Evolutionary conservation across 2,888 invertebrate species (phyloP).

Genomic region (Macrosoma leucophasiata): DNA sequence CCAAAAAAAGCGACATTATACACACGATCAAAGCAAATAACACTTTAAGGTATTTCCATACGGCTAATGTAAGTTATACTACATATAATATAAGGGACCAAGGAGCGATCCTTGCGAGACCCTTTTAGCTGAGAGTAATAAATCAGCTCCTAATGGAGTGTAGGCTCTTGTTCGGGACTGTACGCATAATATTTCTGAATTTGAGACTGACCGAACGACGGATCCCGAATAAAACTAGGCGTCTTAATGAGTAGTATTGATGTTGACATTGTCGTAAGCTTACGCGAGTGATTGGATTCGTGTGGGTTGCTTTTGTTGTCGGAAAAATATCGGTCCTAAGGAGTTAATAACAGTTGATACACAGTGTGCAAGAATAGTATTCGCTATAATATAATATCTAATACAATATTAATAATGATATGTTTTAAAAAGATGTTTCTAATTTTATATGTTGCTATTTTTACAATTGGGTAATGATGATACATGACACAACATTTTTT

Average conservation of each 20-base stretch:
- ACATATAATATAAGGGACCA: constrained; percentile 53
- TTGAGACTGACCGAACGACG: constrained; percentile 47
- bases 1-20: constrained; percentile 32
- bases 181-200: constrained; percentile 58
- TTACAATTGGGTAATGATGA: too few species aligned
- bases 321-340: too few species aligned
- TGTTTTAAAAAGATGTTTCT: too few species aligned
- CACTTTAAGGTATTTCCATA: constrained; percentile 60
- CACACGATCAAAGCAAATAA: constrained; percentile 53
- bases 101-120: constrained; percentile 60
- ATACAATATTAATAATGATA: too few species aligned
- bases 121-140: constrained; percentile 67
- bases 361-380: too few species aligned
- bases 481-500: too few species aligned
- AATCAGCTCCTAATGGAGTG: constrained; percentile 70
- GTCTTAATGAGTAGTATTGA: constrained; percentile 41
- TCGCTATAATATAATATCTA: too few species aligned
- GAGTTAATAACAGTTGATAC: too few species aligned
- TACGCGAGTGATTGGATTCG: constrained; percentile 33
- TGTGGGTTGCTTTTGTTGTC: constrained; percentile 22
- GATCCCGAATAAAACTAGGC: constrained; percentile 36
- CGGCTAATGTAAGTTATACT: constrained; percentile 62
- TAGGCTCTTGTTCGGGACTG: constrained; percentile 45
- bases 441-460: too few species aligned
- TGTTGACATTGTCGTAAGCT: constrained; percentile 39